Percentiles rank a stretch among this genome's conserved stretches.
These are phyloP conservation scores for Nephrotoma guestfalica DNA, from an alignment of 2,888 invertebrate genomes.

Conservation along the genomic window DNA sequence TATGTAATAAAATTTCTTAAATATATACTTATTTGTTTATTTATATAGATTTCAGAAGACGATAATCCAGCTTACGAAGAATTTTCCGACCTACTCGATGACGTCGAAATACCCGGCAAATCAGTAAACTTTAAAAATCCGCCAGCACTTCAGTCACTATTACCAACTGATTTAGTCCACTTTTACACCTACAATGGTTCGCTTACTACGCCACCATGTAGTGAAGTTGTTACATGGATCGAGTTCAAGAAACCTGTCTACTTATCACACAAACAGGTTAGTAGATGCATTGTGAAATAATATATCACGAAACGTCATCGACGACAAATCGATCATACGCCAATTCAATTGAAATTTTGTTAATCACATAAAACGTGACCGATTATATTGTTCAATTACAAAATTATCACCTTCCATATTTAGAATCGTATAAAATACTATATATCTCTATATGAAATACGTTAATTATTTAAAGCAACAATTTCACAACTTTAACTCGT, in stretches of 20 bases:
- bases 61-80: conserved; percentile 39
- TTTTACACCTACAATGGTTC: conserved; percentile 81
- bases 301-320: neutral
- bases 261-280: conserved; percentile 52
- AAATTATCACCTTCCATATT: neutral
- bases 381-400: neutral
- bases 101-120: conserved; percentile 40
- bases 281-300: conserved; percentile 10
- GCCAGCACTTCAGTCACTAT: conserved; percentile 38
- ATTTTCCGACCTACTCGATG: conserved; percentile 39
- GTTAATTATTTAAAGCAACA: neutral
- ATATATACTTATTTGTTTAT: neutral
- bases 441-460: neutral
- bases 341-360: neutral
- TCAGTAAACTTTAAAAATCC: conserved; percentile 35
- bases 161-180: conserved; percentile 38
- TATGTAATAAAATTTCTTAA: neutral
- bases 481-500: neutral
- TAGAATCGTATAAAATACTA: neutral
- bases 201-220: conserved; percentile 73
- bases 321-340: neutral
- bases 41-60: conserved; percentile 18
- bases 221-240: conserved; percentile 76
- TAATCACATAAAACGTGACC: neutral
- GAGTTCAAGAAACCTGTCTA: conserved; percentile 60